These are phyloP conservation scores for Eumeta japonica DNA, from an alignment of 1,140 invertebrate genomes.

Conservation along the genomic window DNA sequence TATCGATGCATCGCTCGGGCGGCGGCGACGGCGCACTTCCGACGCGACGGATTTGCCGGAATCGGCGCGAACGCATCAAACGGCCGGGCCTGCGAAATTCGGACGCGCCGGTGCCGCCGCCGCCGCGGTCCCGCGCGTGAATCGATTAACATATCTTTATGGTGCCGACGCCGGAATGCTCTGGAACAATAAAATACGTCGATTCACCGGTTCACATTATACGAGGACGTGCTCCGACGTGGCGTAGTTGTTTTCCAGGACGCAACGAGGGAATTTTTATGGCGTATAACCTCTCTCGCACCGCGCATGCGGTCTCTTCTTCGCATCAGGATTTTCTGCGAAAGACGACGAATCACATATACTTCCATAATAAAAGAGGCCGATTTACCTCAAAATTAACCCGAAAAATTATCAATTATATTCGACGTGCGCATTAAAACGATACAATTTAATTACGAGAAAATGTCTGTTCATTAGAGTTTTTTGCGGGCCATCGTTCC, in stretches of 20 bases:
- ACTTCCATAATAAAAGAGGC: slow-evolving; percentile 22
- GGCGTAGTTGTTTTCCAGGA: too few relatives aligned
- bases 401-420: slow-evolving; percentile 34
- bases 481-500: slow-evolving; percentile 41
- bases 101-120: too few relatives aligned
- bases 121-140: slow-evolving; percentile 49
- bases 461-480: slow-evolving; percentile 42
- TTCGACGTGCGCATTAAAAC: slow-evolving; percentile 22
- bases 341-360: too few relatives aligned
- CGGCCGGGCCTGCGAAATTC: slow-evolving; percentile 45
- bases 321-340: too few relatives aligned
- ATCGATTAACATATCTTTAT: slow-evolving; percentile 54
- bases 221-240: too few relatives aligned
- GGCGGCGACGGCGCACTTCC: slow-evolving; percentile 48
- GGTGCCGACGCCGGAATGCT: slow-evolving; percentile 42
- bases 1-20: slow-evolving; percentile 40
- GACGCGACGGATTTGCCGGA: slow-evolving; percentile 55
- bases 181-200: too few relatives aligned
- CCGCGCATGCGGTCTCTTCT: too few relatives aligned
- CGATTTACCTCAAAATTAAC: slow-evolving; percentile 22
- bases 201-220: too few relatives aligned
- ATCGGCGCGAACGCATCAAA: slow-evolving; percentile 55
- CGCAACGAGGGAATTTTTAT: slow-evolving; percentile 44
- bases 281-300: slow-evolving; percentile 33
- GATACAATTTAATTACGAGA: slow-evolving; percentile 48